These are phyloP conservation scores for Drosophila conformis DNA, from an alignment of 2,888 invertebrate genomes.

Conservation along the genomic window DNA sequence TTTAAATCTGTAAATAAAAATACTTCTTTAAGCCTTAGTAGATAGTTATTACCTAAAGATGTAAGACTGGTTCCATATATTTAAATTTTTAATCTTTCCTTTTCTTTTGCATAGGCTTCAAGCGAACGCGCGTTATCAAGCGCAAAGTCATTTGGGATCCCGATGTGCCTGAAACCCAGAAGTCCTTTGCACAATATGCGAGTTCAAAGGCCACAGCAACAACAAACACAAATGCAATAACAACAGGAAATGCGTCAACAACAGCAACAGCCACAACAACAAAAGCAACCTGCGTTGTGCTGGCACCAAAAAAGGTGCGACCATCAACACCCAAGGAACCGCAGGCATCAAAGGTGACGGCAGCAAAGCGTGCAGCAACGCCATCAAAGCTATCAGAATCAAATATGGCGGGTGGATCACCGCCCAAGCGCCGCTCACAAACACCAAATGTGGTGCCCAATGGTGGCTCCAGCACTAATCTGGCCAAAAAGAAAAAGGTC, in stretches of 20 bases:
- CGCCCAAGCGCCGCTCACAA: constrained; percentile 74
- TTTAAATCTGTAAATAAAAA: too few relatives aligned
- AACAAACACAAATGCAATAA: neutral
- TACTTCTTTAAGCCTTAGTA: too few relatives aligned
- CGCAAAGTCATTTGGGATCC: constrained; percentile 92
- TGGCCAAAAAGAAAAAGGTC: constrained; percentile 86
- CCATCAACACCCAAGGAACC: constrained; percentile 66
- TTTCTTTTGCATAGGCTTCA: constrained; percentile 66
- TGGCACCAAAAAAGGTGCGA: constrained; percentile 59
- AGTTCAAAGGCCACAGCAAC: constrained; percentile 35
- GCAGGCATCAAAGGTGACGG: constrained; percentile 18
- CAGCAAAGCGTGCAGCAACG: constrained; percentile 46
- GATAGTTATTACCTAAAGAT: neutral
- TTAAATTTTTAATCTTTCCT: neutral
- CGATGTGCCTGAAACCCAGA: constrained; percentile 84
- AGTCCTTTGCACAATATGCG: constrained; percentile 81
- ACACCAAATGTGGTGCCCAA: constrained; percentile 71
- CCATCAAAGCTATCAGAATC: constrained; percentile 35
- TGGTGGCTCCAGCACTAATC: constrained; percentile 35
- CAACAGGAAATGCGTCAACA: constrained; percentile 7
- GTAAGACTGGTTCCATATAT: neutral
- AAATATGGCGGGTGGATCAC: constrained; percentile 17
- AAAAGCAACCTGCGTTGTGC: constrained; percentile 32
- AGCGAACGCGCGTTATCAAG: constrained; percentile 87
- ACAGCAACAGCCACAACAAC: constrained; percentile 1